Evolutionary conservation across 1,140 invertebrate species (phyloP).

Genomic region (Drosophila trapezifrons): DNA sequence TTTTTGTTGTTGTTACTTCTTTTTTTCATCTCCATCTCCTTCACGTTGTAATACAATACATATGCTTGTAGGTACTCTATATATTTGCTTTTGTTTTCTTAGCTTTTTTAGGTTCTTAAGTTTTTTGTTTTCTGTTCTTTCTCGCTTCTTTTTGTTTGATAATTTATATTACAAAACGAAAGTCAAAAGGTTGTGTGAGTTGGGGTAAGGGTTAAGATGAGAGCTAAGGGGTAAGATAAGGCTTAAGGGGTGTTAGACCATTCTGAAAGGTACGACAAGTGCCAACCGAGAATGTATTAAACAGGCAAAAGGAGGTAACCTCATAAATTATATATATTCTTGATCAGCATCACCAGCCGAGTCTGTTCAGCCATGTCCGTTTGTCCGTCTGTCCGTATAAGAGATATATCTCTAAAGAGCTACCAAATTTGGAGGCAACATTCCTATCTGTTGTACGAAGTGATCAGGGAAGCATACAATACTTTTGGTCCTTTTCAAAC

Average conservation of each 20-base stretch:
- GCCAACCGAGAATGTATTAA: too few species aligned
- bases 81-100: constrained; percentile 38
- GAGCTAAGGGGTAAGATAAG: not conserved
- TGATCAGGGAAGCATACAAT: too few species aligned
- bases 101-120: constrained; percentile 5
- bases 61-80: constrained; percentile 49
- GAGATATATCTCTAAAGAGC: too few species aligned
- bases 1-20: constrained; percentile 61
- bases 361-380: too few species aligned
- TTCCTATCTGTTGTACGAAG: too few species aligned
- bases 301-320: too few species aligned
- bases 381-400: too few species aligned
- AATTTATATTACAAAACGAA: constrained; percentile 45
- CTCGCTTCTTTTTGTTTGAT: constrained; percentile 26
- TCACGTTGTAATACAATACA: constrained; percentile 48
- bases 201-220: constrained; percentile 3
- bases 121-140: not conserved
- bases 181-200: constrained; percentile 14
- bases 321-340: too few species aligned
- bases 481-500: too few species aligned
- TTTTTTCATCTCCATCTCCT: constrained; percentile 28
- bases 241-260: not conserved
- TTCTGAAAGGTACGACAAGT: not conserved
- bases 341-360: too few species aligned
- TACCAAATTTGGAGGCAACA: too few species aligned